These are phyloP conservation scores for Ceratosolen fusciceps DNA, from an alignment of 1,140 invertebrate genomes.

Conservation along the genomic window DNA sequence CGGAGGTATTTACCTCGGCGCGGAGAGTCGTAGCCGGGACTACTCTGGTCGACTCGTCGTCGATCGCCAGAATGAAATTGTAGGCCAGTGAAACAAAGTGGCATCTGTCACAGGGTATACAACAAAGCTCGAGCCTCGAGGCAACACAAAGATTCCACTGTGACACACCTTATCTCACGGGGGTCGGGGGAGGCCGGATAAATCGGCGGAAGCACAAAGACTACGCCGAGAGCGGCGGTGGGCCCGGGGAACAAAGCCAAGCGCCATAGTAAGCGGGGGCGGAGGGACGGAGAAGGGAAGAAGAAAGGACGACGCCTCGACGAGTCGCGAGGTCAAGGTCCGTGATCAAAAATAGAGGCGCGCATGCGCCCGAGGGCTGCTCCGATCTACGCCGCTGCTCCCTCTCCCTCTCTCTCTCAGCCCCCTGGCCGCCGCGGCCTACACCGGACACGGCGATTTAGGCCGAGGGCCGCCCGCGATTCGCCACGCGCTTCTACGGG, in stretches of 20 bases:
- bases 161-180: slow-evolving; percentile 24
- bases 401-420: neutral
- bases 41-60: no score
- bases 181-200: neutral
- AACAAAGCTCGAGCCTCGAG: neutral
- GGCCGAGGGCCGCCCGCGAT: neutral
- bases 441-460: neutral
- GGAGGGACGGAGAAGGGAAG: neutral
- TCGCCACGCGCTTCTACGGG: neutral
- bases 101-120: slow-evolving; percentile 4
- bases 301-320: neutral
- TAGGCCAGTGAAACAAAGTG: slow-evolving; percentile 4
- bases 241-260: slow-evolving; percentile 6
- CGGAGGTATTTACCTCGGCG: neutral
- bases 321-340: slow-evolving; percentile 20
- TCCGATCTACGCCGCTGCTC: no score
- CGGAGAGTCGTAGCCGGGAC: no score
- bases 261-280: neutral
- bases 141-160: slow-evolving; percentile 33
- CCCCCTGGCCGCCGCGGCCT: neutral
- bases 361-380: neutral
- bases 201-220: slow-evolving; percentile 3
- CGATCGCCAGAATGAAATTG: slow-evolving; percentile 6
- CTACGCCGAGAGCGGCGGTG: neutral
- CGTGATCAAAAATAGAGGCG: slow-evolving; percentile 28